Conservation (phyloP, 64 coral and sea anemone genomes). For the Hydrozoanthus tunicans region DNA sequence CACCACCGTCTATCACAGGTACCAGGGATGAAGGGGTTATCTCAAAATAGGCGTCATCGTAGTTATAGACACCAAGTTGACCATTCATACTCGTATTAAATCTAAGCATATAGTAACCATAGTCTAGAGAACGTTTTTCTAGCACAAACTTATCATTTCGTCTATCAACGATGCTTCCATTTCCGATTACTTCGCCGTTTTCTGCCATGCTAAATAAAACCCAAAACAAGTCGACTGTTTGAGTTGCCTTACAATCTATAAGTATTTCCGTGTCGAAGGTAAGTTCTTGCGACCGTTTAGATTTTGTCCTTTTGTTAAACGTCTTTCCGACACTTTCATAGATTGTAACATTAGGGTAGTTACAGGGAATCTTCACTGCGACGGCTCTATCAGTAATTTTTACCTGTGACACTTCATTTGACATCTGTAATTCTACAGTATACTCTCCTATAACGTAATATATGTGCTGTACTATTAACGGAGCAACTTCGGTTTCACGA, state of each 20-base stretch:
- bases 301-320: constrained; percentile 3
- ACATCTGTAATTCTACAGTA: constrained; percentile 42
- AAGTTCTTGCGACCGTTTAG: background rate
- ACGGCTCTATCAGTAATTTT: constrained; percentile 38
- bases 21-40: constrained; percentile 1
- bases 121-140: background rate
- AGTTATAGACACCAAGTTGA: constrained; percentile 12
- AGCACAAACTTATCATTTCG: background rate
- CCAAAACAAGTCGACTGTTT: constrained; percentile 19
- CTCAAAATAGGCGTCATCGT: constrained; percentile 33
- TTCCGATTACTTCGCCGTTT: background rate
- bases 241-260: constrained; percentile 42
- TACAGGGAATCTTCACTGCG: constrained; percentile 58
- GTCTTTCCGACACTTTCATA: constrained; percentile 30
- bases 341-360: constrained; percentile 60
- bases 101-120: constrained; percentile 19
- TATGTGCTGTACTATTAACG: constrained; percentile 17
- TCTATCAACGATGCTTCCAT: background rate
- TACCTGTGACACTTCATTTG: constrained; percentile 52
- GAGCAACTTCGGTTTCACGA: background rate
- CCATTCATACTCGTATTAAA: constrained; percentile 42
- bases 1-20: constrained; percentile 31
- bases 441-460: constrained; percentile 60
- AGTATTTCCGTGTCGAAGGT: background rate
- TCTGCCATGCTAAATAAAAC: background rate